phyloP scores from a whole-genome alignment of 1,140 invertebrate genomes.

The Hestina assimilis region DNA sequence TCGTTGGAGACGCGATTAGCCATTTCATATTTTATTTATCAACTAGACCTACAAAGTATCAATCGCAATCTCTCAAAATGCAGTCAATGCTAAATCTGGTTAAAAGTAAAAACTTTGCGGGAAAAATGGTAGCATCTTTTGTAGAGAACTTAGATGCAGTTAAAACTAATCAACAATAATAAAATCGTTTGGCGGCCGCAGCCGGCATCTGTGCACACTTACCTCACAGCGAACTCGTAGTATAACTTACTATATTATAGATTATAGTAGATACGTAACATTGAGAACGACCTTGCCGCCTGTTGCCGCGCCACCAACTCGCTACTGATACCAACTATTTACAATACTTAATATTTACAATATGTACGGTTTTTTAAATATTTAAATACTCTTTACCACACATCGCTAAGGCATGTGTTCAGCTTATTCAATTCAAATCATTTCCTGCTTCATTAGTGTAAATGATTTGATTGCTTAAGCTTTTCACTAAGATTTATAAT shows the following conservation, averaged over 20 bases:
- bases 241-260: slow-evolving; percentile 8
- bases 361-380: slow-evolving; percentile 7
- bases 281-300: slow-evolving; percentile 66
- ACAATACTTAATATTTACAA: slow-evolving; percentile 21
- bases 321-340: slow-evolving; percentile 22
- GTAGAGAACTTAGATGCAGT: too few relatives aligned
- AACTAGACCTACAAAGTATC: too few relatives aligned
- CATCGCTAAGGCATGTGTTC: neutral
- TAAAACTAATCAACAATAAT: neutral
- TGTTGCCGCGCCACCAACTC: slow-evolving; percentile 43
- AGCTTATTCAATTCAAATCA: slow-evolving; percentile 22
- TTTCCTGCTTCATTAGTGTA: slow-evolving; percentile 16
- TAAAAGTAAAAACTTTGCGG: too few relatives aligned
- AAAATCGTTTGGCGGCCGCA: slow-evolving; percentile 18
- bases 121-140: too few relatives aligned
- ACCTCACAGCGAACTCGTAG: slow-evolving; percentile 3
- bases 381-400: slow-evolving; percentile 6
- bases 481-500: neutral
- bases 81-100: too few relatives aligned
- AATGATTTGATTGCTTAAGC: neutral
- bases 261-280: slow-evolving; percentile 43
- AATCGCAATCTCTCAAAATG: too few relatives aligned
- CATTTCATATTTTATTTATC: too few relatives aligned
- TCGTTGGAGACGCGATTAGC: too few relatives aligned
- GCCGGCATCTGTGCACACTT: slow-evolving; percentile 21